A percentile compares a stretch with the other conserved stretches of the same genome.
Evolutionary conservation across 2,888 invertebrate species (phyloP).

Genomic region (Ophonus ardosiacus): DNA sequence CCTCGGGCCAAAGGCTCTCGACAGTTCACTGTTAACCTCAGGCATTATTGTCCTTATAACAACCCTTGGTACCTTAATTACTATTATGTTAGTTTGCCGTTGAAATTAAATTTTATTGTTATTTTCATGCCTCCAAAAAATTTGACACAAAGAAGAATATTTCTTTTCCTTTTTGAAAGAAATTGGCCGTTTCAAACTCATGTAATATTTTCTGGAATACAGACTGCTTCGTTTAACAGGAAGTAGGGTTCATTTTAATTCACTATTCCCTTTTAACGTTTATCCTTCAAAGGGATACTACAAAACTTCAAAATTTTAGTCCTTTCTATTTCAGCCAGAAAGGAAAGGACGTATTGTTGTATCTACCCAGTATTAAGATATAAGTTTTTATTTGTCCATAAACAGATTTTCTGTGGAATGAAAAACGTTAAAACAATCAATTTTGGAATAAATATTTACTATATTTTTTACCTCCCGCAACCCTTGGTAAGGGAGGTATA

Average conservation of each 20-base stretch:
- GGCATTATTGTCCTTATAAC: too few species aligned
- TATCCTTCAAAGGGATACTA: conserved; percentile 25
- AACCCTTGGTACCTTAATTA: too few species aligned
- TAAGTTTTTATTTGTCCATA: too few species aligned
- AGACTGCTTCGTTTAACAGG: conserved; percentile 8
- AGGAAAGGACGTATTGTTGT: background rate
- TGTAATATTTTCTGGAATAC: conserved; percentile 12
- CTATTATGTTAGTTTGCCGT: too few species aligned
- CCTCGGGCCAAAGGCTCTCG: too few species aligned
- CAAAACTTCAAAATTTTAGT: background rate
- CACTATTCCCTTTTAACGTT: conserved; percentile 21
- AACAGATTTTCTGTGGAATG: too few species aligned
- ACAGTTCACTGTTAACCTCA: too few species aligned
- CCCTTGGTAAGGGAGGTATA: too few species aligned
- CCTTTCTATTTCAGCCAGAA: background rate
- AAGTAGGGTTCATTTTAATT: conserved; percentile 32
- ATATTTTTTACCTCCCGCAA: too few species aligned
- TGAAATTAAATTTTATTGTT: background rate
- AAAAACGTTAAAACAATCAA: too few species aligned
- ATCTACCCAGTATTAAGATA: too few species aligned
- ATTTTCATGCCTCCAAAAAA: background rate
- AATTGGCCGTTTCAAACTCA: conserved; percentile 20
- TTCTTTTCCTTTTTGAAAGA: background rate
- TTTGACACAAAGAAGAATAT: background rate
- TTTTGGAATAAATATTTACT: too few species aligned